A percentile compares a stretch with the other conserved stretches of the same genome.
Conservation (phyloP, 1,140 invertebrate species). For the Eumaeus atala region DNA sequence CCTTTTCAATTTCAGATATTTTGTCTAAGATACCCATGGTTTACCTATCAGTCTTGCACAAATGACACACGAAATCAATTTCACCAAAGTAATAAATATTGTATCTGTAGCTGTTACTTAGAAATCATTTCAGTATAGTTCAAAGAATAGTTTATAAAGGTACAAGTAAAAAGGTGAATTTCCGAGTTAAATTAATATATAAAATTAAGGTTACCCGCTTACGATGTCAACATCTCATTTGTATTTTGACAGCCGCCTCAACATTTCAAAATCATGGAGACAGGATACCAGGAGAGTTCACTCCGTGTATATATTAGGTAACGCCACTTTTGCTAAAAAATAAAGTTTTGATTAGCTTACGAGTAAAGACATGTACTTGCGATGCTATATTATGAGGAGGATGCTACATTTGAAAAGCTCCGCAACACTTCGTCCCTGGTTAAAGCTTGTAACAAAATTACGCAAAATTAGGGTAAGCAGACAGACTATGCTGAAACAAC, state of each 20-base stretch:
- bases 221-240: neutral
- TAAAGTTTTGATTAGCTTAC: too few relatives aligned
- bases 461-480: too few relatives aligned
- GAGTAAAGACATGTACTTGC: too few relatives aligned
- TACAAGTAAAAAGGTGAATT: neutral
- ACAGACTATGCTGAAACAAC: too few relatives aligned
- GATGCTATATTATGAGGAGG: too few relatives aligned
- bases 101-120: neutral
- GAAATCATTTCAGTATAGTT: constrained; percentile 1
- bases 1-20: constrained; percentile 97
- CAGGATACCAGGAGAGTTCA: too few relatives aligned
- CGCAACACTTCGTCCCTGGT: too few relatives aligned
- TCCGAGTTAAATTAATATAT: neutral
- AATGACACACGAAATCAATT: neutral
- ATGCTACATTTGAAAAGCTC: too few relatives aligned
- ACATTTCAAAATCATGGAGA: neutral
- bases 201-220: constrained; percentile 6
- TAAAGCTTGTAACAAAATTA: too few relatives aligned
- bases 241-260: neutral
- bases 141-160: neutral
- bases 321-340: too few relatives aligned
- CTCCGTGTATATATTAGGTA: too few relatives aligned
- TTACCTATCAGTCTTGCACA: constrained; percentile 24
- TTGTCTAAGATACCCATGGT: constrained; percentile 97
- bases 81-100: neutral